Conservation (phyloP, 2,888 invertebrate genomes). For the Portevinia maculata region DNA sequence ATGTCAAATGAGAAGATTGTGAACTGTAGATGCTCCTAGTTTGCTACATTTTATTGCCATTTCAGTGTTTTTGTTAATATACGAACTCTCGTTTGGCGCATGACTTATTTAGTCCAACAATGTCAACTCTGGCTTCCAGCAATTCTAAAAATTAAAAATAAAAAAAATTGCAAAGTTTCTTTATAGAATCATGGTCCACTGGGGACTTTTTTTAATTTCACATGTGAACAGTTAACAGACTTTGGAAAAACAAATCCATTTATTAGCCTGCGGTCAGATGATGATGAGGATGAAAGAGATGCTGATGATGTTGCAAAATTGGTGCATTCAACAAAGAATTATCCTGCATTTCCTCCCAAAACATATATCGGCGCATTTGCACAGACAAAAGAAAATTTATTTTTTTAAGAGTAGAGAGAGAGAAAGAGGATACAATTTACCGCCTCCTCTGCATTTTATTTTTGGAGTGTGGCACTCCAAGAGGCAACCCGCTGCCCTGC, state of each 20-base stretch:
- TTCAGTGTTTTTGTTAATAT: too few species aligned
- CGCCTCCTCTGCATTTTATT: slow-evolving; percentile 20
- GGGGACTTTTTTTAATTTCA: neutral
- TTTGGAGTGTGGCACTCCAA: slow-evolving; percentile 1
- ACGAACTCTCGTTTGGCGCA: too few species aligned
- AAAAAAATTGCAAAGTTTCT: neutral
- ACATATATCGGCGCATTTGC: neutral
- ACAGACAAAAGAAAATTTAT: neutral
- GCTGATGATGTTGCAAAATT: slow-evolving; percentile 10
- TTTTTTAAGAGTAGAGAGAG: neutral
- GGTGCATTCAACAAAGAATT: slow-evolving; percentile 28
- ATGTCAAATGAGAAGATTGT: too few species aligned
- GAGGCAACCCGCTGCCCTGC: neutral
- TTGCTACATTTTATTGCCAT: too few species aligned
- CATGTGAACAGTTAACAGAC: neutral
- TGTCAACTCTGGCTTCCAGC: neutral
- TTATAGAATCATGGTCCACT: neutral
- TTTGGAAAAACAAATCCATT: slow-evolving; percentile 20
- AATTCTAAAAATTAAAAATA: neutral
- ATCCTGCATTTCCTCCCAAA: neutral
- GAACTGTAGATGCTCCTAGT: too few species aligned
- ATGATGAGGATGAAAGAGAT: slow-evolving; percentile 1
- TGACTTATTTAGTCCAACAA: neutral
- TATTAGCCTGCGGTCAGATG: slow-evolving; percentile 37
- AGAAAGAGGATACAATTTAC: neutral